Evolutionary conservation across 2,888 invertebrate species (phyloP), one percentile per base, ranked within the genome.

Genomic region (Coleophora deauratella): DNA sequence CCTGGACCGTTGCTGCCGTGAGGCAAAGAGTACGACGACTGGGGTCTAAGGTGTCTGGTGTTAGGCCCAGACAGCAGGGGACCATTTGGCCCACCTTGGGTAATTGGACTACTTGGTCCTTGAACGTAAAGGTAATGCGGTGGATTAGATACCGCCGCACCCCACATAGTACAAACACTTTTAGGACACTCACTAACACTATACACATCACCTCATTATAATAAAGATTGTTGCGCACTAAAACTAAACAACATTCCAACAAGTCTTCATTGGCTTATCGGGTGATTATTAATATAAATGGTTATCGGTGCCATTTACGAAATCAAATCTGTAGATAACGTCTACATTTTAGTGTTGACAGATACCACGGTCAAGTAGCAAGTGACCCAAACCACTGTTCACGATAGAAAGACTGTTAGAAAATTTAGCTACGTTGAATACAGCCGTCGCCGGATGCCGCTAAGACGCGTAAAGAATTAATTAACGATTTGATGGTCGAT

Each of bases 1-100:
- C 86, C 76, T 51, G 88, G 79, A 53, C 87, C 77, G 66, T 87
- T 84, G 68, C 85, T 77, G 55, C 87, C 80, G 66, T 88, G 88
- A 10, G 85, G 88, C 55, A 87, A 62, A 49, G 88, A 87, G 62
- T 87, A 86, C 44, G 81, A 84, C n/a, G 81, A 80, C 57, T 84
- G 84, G 21, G 85, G 85, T 47, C 81, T 63, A 47, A 86, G 57
- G 51, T 80, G 77, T 46, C 72, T 72, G 33, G 65, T 56, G 42
- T 59, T 66, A 61, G 84, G 81, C 27, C 81, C 80, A 1, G 72
- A 59, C 47, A 82, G 53, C 40, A 82, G 56, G 8, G 81, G 82
- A 9, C 81, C 82, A 33, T 70, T 61, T 2, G 82, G 81, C 1
- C 80, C 80, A 13, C 66, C 63, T 42, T 71, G 74, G 15, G 73